Evolutionary conservation across 2,113 vertebrate genomes (phyloP), one percentile per base, ranked within the genome.

Genomic region (Tetrax tetrax): DNA sequence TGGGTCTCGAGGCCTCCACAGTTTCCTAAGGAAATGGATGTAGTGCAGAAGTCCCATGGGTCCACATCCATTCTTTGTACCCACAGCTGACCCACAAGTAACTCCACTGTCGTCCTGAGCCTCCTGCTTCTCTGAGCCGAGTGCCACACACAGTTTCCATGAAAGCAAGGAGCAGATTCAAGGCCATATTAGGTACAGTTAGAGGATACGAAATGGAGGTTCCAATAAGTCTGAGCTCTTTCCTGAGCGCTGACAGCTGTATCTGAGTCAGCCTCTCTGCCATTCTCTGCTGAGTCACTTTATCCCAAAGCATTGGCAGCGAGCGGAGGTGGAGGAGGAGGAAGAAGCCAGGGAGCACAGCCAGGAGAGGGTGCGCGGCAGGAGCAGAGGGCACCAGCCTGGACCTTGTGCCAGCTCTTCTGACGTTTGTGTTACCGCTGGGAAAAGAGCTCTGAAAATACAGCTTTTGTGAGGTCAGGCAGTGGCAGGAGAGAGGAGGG

Each of bases 181-280:
- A 83, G 69, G 60, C 80, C 88, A 27, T 86, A 95, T 93, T 78
- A 94, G 83, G 92, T 24, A 75, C 29, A 75, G 24, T 77, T 48
- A 56, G 72, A 83, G 25, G 60, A 56, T 27, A 23, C 13, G 56
- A 29, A 69, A 77, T 37, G 29, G 56, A 86, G 51, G 27, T 90
- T 96, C 91, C 95, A 90, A 97, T 66, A 91, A 83, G 86, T 93
- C 88, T 90, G 80, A 94, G 79, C 38, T 22, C 64, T 87, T 96
- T 96, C 80, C 90, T 71, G 64, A 81, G 72, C 9, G 2, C 47
- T 89, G 85, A 71, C 4, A 12, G 88, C 82, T 33, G 22, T 7
- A 4, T 78, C 72, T 90, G 95, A 97, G 69, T 94, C 96, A 96
- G 87, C 48, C 43, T 75, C 84, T 53, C 81, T 92, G 43, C 35